Evolutionary conservation across 2,797 vertebrate genomes (phyloP), one percentile per base, ranked within the genome.

Genomic region (Ptychobarbus kaznakovi): DNA sequence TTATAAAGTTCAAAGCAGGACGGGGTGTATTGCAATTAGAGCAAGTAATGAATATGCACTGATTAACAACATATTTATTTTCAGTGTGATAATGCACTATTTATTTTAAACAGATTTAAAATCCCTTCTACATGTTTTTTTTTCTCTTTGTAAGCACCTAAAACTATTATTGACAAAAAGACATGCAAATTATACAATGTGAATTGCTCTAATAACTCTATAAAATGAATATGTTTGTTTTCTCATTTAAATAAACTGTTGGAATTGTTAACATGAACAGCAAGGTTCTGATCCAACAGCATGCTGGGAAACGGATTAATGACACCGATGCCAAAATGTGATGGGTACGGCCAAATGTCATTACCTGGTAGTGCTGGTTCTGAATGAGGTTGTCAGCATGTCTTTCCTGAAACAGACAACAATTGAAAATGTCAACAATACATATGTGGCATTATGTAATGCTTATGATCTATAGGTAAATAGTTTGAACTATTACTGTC

Each of bases 281-380:
- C 18, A 72, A 32, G n/a, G 25, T 76, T 3, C n/a, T 25, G 42
- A 65, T 51, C 32, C 38, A 32, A 72, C 32, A 61, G 63, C 76
- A 68, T 32, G 68, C 58, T 74, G 75, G 35, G 69, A 83, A 32
- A 18, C 1, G 20, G 10, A 46, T 69, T 20, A 51, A 58, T 68
- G 28, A 79, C 61, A 63, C 46, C 16, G 51, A 28, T 38, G 25
- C 32, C 40, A 83, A 51, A 46, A 49, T 77, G 4, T 73, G 32
- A 78, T n/a, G 49, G 25, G n/a, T 25, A 68, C 38, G 25, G 38
- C 9, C 65, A 32, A 44, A 77, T 28, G 16, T 7, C 15, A 25
- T 88, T 95, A 97, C 96, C 96, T 97, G 96, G 90, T 97, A 97
- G 86, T 97, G 96, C 90, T 97, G 96, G 88, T 96, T 97, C 91